Evolutionary conservation across 1,140 invertebrate genomes (phyloP).

Genomic region (Brachionus manjavacas): DNA sequence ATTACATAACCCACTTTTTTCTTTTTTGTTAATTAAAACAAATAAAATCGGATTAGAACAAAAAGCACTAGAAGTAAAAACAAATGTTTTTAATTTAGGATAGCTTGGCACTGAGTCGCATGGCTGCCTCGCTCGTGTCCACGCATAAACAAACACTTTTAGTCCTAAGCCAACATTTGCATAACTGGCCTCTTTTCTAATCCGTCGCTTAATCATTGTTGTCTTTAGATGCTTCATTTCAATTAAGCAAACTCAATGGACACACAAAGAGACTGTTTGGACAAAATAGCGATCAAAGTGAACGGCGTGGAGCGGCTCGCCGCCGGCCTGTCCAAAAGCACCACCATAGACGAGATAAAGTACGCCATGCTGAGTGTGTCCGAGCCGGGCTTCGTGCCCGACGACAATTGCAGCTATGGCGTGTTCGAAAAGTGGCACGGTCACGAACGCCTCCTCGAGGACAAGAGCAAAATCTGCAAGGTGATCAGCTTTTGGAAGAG

Average conservation of each 20-base stretch:
- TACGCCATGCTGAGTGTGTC: constrained; percentile 21
- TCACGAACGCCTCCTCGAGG: not conserved
- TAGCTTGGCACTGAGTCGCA: not conserved
- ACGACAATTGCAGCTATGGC: not conserved
- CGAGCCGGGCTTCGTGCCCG: not conserved
- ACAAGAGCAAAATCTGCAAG: not conserved
- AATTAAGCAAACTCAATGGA: not conserved
- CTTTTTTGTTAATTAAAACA: not conserved
- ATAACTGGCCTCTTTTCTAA: not conserved
- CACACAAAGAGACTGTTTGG: not conserved
- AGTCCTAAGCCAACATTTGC: not conserved
- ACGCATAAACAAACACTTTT: not conserved
- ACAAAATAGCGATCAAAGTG: constrained; percentile 27
- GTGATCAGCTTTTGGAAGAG: constrained; percentile 28
- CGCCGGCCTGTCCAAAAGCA: constrained; percentile 9
- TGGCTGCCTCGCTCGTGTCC: not conserved
- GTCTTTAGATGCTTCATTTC: not conserved
- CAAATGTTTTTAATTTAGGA: not conserved
- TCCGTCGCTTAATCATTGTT: not conserved
- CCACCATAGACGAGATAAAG: constrained; percentile 10
- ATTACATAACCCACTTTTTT: not conserved
- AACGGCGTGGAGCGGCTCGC: constrained; percentile 1
- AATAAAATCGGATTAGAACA: not conserved
- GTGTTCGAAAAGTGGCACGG: constrained; percentile 28
- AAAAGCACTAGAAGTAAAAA: not conserved